Conservation (phyloP, 92 coral and sea anemone species). For the Meandrina meandrites region DNA sequence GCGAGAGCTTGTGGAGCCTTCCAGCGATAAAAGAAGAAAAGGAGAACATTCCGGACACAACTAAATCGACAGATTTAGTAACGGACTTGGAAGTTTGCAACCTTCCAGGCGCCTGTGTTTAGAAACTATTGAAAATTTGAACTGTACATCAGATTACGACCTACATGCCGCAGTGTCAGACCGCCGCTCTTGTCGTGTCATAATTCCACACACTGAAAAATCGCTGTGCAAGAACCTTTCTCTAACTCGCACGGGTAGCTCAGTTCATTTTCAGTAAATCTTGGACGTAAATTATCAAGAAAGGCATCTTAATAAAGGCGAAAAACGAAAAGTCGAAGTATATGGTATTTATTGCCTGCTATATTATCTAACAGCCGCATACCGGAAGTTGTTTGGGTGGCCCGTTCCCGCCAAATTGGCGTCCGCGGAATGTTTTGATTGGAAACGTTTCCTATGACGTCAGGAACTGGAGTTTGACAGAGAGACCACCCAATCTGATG, state of each 20-base stretch:
- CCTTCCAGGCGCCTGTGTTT: slow-evolving; percentile 27
- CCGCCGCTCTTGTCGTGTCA: not conserved
- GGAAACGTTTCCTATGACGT: slow-evolving; percentile 48
- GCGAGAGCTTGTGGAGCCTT: slow-evolving; percentile 70
- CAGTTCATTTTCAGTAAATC: not conserved
- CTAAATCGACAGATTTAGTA: slow-evolving; percentile 67
- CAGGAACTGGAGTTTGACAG: slow-evolving; percentile 24
- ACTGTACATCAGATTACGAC: not conserved
- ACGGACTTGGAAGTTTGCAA: slow-evolving; percentile 62
- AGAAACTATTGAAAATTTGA: not conserved
- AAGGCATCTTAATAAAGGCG: not conserved
- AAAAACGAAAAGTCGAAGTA: not conserved
- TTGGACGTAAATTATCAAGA: not conserved
- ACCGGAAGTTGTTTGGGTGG: slow-evolving; percentile 60
- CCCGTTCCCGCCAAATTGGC: slow-evolving; percentile 57
- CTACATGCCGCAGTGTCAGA: not conserved
- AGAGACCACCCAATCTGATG: slow-evolving; percentile 34
- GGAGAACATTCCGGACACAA: slow-evolving; percentile 51
- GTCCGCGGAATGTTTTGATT: slow-evolving; percentile 57
- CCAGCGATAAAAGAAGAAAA: slow-evolving; percentile 77
- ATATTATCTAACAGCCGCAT: slow-evolving; percentile 17
- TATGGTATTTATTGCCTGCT: not conserved
- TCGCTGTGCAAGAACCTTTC: not conserved
- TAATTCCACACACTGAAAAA: not conserved
- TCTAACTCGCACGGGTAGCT: not conserved